phyloP scores from a whole-genome alignment of 2,797 vertebrate genomes.

The Philypnodon macrostomus region DNA sequence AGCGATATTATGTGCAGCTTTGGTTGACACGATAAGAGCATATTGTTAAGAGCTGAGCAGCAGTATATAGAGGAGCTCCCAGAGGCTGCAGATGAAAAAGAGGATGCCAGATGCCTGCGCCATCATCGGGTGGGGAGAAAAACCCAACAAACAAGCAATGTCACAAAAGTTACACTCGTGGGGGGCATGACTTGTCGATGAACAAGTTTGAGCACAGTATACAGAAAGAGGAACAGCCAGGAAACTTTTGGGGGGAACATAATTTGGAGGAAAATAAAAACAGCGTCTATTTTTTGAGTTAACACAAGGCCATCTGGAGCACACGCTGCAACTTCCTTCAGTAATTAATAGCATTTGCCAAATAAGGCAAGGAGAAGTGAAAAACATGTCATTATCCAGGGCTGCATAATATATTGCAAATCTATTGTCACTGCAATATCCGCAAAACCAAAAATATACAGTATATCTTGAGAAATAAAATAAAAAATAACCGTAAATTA shows the following conservation, averaged over 20 bases:
- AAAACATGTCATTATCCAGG: slow-evolving; percentile 44
- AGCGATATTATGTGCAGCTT: too few species aligned
- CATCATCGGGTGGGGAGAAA: slow-evolving; percentile 18
- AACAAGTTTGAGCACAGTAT: not conserved
- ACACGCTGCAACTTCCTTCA: slow-evolving; percentile 49
- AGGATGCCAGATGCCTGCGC: slow-evolving; percentile 32
- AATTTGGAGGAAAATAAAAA: slow-evolving; percentile 23
- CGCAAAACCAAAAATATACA: too few species aligned
- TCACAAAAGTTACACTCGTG: slow-evolving; percentile 2
- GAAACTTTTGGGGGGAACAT: slow-evolving; percentile 8
- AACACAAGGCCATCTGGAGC: slow-evolving; percentile 47
- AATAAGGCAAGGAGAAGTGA: slow-evolving; percentile 67
- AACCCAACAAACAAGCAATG: slow-evolving; percentile 20
- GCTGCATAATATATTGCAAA: too few species aligned
- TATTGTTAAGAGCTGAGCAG: slow-evolving; percentile 32
- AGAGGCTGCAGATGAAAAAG: slow-evolving; percentile 26
- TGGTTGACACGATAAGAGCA: slow-evolving; percentile 46
- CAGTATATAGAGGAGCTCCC: slow-evolving; percentile 21
- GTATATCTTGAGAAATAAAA: too few species aligned
- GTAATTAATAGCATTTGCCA: slow-evolving; percentile 71
- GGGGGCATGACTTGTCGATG: slow-evolving; percentile 18
- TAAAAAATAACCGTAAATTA: too few species aligned
- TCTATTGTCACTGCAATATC: too few species aligned
- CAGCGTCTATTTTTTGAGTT: slow-evolving; percentile 9
- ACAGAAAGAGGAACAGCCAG: not conserved